phyloP scores from a whole-genome alignment of 2,797 vertebrate species.

The Phoebastria nigripes region DNA sequence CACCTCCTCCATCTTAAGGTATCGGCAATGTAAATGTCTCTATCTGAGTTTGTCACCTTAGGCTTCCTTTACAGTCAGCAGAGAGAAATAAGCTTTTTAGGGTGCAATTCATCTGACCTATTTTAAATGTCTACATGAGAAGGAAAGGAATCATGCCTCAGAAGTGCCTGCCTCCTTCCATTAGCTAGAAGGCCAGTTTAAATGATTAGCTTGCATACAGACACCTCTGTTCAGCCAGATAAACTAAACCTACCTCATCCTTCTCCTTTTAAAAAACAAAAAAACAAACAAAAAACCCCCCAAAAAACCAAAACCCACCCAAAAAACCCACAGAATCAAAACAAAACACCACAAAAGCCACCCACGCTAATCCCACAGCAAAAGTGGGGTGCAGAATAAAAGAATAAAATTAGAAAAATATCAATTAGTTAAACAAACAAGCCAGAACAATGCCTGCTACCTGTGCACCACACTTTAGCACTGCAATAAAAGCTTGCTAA shows the following conservation, averaged over 20 bases:
- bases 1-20: neutral
- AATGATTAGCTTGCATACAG: neutral
- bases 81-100: neutral
- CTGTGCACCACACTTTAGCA: neutral
- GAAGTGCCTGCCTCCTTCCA: neutral
- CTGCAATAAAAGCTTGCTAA: neutral
- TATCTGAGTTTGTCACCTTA: slow-evolving; percentile 21
- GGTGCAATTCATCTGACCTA: neutral
- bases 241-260: neutral
- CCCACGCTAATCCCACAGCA: neutral
- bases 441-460: neutral
- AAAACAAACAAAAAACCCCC: no score
- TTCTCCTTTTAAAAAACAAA: neutral
- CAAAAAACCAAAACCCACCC: neutral
- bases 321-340: neutral
- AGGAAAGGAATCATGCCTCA: neutral
- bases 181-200: neutral
- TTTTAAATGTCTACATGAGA: slow-evolving; percentile 1
- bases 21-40: slow-evolving; percentile 15
- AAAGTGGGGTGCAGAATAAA: neutral
- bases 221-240: neutral
- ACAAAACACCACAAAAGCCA: neutral
- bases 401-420: neutral
- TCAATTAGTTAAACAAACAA: neutral
- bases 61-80: neutral